Base-by-base conservation (phyloP, 92 coral and sea anemone genomes). In the Epizoanthus illoricatus region DNA sequence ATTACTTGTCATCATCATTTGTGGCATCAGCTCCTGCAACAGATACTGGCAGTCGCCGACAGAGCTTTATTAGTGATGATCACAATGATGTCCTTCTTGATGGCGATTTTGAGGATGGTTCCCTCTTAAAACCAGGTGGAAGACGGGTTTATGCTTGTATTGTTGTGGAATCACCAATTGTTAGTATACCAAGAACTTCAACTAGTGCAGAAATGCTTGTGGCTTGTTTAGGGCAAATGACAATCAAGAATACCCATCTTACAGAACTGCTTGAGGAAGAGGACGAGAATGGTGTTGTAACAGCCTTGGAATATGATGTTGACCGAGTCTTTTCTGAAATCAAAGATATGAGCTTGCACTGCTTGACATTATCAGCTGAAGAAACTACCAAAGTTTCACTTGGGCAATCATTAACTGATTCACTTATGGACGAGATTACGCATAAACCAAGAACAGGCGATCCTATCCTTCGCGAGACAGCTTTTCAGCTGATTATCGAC, bases 391-490 rank as follows among this genome's bases (percentile, higher is more conserved):
- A 75, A 21, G 42, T 84, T 12, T 87, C 85, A 45, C 84, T 81
- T 36, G 84, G 85, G 3, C 88, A 83, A 55, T 28, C 93, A 21
- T 76, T 85, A 52, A 52, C 94, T 0, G 87, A 87, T 80, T 73
- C 93, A 39, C 76, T 89, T 18, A 80, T 47, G 72, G 85, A 88
- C 54, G 92, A 76, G 59, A 89, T 90, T 66, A 84, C 90, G 9
- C 85, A 83, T 19, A 89, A 84, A 80, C 88, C 92, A 5, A 83
- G 85, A 55, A 41, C 90, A 33, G 90, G 92, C 16, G 90, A 86
- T 33, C 99, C 94, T 52, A 94, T 97, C 55, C 90, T 97, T 18
- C 96, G 94, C 72, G 88, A 94, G 64, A 94, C 99, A 49, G 97
- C 93, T 1, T 84, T 97, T 69, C 92, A 92, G 73, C 90, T 97